Evolutionary conservation across 2,888 invertebrate genomes (phyloP).

Genomic region (Cephus pulcher): DNA sequence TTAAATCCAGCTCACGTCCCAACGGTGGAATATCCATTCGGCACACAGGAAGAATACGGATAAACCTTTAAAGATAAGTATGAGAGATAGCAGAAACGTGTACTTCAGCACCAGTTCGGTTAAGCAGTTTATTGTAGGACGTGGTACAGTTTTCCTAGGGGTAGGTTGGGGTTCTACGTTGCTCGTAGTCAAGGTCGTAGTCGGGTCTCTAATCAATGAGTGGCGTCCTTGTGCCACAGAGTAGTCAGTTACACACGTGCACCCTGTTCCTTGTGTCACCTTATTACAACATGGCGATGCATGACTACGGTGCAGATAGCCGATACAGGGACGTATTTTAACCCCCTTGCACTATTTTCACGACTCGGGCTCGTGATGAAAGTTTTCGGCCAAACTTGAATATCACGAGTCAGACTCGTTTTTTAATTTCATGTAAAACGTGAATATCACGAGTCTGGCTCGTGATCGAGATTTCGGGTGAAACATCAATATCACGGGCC

Average conservation of each 20-base stretch:
- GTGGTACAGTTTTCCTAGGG: not conserved
- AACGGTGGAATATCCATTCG: not conserved
- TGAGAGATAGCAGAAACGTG: not conserved
- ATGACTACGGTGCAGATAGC: not conserved
- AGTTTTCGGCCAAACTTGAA: too few species aligned
- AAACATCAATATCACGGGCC: too few species aligned
- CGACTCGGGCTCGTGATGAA: too few species aligned
- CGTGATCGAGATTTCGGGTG: too few species aligned
- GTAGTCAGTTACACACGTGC: not conserved
- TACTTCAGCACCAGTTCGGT: not conserved
- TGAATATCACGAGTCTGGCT: too few species aligned
- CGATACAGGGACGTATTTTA: not conserved
- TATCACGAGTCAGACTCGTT: too few species aligned
- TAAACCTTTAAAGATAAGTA: not conserved
- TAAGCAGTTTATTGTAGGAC: not conserved
- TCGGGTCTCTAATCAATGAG: slow-evolving; percentile 41
- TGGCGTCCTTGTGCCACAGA: slow-evolving; percentile 39
- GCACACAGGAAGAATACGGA: not conserved
- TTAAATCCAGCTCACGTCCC: not conserved
- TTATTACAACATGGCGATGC: not conserved
- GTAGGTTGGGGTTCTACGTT: not conserved
- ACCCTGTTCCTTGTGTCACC: not conserved
- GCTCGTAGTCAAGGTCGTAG: slow-evolving; percentile 37
- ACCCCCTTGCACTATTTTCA: too few species aligned
- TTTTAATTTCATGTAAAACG: too few species aligned